A percentile compares a stretch with the other conserved stretches of the same genome.
Evolutionary conservation across 2,888 invertebrate species (phyloP).

Genomic region (Drosophila barbarae): DNA sequence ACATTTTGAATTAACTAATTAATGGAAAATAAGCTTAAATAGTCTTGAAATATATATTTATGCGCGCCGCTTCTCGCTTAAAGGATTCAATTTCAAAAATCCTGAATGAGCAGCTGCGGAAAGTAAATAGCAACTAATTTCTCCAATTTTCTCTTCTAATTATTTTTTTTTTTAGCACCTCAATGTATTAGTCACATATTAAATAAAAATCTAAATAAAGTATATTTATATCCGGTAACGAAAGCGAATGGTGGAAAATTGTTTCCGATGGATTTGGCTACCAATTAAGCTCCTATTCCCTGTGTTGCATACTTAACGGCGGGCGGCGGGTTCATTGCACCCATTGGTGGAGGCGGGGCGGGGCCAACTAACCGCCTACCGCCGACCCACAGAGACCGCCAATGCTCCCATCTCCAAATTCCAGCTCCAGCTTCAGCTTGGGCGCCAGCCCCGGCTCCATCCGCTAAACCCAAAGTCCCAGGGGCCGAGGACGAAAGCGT

Average conservation of each 20-base stretch:
- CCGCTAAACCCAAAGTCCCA: constrained; percentile 18
- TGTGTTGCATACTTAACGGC: constrained; percentile 57
- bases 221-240: constrained; percentile 22
- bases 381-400: constrained; percentile 21
- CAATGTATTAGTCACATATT: not conserved
- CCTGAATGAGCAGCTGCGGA: constrained; percentile 7
- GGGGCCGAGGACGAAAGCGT: constrained; percentile 10
- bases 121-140: constrained; percentile 1
- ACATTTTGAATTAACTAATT: not conserved
- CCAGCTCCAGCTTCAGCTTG: not conserved
- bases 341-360: constrained; percentile 24
- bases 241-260: constrained; percentile 21
- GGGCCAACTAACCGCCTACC: constrained; percentile 15
- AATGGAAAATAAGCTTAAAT: not conserved
- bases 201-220: too few species aligned
- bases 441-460: constrained; percentile 5
- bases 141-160: not conserved
- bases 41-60: not conserved
- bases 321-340: constrained; percentile 61
- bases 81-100: not conserved
- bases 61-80: too few species aligned
- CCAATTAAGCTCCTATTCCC: constrained; percentile 57
- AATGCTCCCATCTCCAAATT: not conserved
- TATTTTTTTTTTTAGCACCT: not conserved
- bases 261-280: constrained; percentile 36